Percentiles rank a stretch among this genome's conserved stretches.
Evolutionary conservation across 2,113 vertebrate species (phyloP).

Genomic region (Petromus typicus): DNA sequence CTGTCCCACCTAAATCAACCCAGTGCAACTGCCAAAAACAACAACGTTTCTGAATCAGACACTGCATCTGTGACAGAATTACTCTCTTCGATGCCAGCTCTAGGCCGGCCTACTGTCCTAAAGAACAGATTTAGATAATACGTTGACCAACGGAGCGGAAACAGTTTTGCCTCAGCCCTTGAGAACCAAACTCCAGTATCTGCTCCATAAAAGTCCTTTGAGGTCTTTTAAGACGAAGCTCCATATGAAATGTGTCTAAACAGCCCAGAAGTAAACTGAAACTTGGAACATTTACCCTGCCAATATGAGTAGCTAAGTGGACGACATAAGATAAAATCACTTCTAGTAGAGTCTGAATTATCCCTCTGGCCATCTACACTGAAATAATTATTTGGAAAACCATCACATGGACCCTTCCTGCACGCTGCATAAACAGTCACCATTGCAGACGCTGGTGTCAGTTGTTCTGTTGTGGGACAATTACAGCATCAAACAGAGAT

Average conservation of each 20-base stretch:
- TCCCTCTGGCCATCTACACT: conserved; percentile 58
- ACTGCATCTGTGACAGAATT: neutral
- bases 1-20: conserved; percentile 58
- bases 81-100: neutral
- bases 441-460: neutral
- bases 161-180: conserved; percentile 57
- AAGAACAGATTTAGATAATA: conserved; percentile 21
- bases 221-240: conserved; percentile 68
- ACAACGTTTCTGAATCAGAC: conserved; percentile 43
- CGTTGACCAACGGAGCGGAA: conserved; percentile 18
- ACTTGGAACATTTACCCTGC: conserved; percentile 58
- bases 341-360: conserved; percentile 51
- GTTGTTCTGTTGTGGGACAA: neutral
- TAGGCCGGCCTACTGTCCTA: conserved; percentile 2
- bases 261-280: conserved; percentile 72
- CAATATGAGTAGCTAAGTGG: conserved; percentile 46
- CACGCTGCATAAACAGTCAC: neutral
- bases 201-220: conserved; percentile 70
- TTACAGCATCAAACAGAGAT: neutral
- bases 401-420: conserved; percentile 59
- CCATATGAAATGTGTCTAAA: conserved; percentile 76
- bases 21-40: neutral
- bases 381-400: conserved; percentile 70
- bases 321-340: conserved; percentile 67
- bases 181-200: conserved; percentile 68